phyloP scores from a whole-genome alignment of 2,113 vertebrate species.

The Piliocolobus tephrosceles region DNA sequence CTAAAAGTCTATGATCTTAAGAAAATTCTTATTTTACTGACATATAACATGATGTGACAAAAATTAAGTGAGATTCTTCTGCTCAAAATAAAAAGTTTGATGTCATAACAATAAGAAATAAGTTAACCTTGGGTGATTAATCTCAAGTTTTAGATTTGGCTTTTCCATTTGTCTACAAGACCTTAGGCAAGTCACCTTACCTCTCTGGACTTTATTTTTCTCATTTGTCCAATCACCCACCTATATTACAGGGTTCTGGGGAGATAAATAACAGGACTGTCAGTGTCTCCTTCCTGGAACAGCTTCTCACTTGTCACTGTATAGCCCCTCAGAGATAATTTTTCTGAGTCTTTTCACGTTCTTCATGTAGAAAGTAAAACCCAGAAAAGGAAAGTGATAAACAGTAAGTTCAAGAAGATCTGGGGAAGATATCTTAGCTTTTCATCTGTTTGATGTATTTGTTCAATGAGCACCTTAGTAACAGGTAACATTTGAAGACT shows the following conservation, averaged over 20 bases:
- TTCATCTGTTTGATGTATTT: background rate
- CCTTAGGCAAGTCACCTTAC: background rate
- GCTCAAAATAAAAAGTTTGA: background rate
- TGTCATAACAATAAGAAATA: background rate
- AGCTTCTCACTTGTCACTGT: background rate
- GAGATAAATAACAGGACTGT: background rate
- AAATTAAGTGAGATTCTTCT: background rate
- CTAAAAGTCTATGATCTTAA: background rate
- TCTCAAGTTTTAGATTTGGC: background rate
- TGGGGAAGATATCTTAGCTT: background rate
- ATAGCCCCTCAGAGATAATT: background rate
- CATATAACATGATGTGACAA: background rate
- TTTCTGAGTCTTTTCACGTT: background rate
- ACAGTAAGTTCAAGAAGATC: background rate
- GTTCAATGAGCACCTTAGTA: background rate
- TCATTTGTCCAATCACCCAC: background rate
- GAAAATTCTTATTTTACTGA: background rate
- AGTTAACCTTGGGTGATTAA: background rate
- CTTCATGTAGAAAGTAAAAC: background rate
- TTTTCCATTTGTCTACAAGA: background rate
- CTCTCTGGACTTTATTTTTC: background rate
- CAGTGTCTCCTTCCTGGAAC: background rate
- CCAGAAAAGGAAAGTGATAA: background rate
- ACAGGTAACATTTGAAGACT: background rate
- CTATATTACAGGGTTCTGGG: background rate